Percentiles rank a stretch among this genome's conserved stretches.
phyloP scores from a whole-genome alignment of 2,113 vertebrate species.

The Setophaga coronata region DNA sequence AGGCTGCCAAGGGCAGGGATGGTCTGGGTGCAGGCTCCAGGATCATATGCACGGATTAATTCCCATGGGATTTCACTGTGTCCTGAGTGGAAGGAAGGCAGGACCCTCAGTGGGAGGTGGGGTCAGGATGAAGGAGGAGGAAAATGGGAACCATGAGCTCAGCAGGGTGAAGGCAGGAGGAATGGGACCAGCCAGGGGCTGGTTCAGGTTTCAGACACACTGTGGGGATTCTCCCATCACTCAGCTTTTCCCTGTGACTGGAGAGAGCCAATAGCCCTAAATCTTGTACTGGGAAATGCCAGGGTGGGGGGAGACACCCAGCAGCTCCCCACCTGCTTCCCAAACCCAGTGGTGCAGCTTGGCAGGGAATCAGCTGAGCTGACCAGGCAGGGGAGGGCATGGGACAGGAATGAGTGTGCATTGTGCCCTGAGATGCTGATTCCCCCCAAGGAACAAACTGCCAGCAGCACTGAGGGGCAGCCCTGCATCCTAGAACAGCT shows the following conservation, averaged over 20 bases:
- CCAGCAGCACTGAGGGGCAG: not conserved
- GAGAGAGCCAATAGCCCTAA: not conserved
- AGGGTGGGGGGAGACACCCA: not conserved
- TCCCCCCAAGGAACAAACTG: not conserved
- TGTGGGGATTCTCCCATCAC: not conserved
- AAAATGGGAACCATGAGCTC: not conserved
- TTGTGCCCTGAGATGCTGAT: not conserved
- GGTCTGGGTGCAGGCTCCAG: fast-evolving
- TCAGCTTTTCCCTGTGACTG: not conserved
- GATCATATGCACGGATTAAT: not conserved
- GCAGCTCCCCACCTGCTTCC: not conserved
- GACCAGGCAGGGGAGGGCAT: not conserved
- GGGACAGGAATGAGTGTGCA: not conserved
- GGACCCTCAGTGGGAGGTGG: not conserved
- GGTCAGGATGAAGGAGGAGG: not conserved
- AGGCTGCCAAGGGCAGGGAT: not conserved
- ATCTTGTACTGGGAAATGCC: not conserved
- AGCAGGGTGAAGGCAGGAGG: not conserved
- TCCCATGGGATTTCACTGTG: not conserved
- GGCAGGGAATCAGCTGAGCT: not conserved
- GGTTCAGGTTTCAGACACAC: not conserved
- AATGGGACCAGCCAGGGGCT: not conserved
- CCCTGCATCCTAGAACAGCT: not conserved
- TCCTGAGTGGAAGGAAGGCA: not conserved
- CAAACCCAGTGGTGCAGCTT: not conserved